A percentile compares a stretch with the other conserved stretches of the same genome.
Conservation (phyloP, 1,140 invertebrate genomes). For the Gonioctena quinquepunctata region DNA sequence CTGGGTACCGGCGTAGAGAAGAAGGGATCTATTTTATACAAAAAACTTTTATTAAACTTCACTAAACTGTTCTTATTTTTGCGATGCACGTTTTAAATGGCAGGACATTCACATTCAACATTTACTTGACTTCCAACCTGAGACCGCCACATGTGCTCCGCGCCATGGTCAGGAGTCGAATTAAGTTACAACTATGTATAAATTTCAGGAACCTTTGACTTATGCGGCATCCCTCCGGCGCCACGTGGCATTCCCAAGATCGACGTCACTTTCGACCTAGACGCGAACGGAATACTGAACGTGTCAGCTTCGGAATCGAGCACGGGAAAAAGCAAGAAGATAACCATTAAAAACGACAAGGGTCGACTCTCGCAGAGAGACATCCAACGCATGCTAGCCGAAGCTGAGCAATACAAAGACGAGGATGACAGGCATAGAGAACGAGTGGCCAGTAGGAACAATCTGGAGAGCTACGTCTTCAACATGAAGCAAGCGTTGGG, state of each 20-base stretch:
- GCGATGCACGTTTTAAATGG: too few relatives aligned
- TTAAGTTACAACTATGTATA: too few relatives aligned
- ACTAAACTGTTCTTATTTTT: too few relatives aligned
- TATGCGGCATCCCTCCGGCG: conserved; percentile 59
- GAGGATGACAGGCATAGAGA: conserved; percentile 63
- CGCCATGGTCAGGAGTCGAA: too few relatives aligned
- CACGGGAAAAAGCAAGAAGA: conserved; percentile 68
- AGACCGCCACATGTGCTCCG: too few relatives aligned
- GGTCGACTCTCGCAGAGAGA: conserved; percentile 60
- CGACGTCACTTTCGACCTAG: conserved; percentile 64
- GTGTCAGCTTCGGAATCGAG: conserved; percentile 66
- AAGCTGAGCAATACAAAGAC: conserved; percentile 67
- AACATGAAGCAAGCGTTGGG: conserved; percentile 57
- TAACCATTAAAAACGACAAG: conserved; percentile 63
- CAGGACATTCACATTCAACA: too few relatives aligned
- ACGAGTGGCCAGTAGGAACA: conserved; percentile 67
- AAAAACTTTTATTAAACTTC: too few relatives aligned
- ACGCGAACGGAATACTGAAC: conserved; percentile 66
- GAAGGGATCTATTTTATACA: too few relatives aligned
- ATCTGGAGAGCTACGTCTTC: conserved; percentile 74
- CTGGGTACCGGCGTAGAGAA: too few relatives aligned
- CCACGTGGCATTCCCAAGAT: conserved; percentile 67
- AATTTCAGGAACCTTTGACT: conserved; percentile 66
- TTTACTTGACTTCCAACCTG: too few relatives aligned
- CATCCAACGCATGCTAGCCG: conserved; percentile 67